Base-by-base conservation (phyloP, 1,140 invertebrate species). In the Chironomus striatipennis region DNA sequence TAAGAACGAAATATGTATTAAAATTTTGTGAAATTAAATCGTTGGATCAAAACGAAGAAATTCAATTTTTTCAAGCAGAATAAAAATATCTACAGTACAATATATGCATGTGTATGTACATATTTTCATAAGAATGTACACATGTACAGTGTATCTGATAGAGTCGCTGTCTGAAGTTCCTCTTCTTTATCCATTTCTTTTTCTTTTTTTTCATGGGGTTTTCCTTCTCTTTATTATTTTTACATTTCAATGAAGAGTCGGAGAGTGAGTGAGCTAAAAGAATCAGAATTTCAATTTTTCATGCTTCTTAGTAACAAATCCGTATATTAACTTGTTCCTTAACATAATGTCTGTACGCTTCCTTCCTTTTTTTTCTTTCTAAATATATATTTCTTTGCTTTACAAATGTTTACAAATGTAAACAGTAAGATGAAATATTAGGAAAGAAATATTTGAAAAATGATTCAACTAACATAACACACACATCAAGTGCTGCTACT, bases 271-370 rank as follows among this genome's bases (percentile, higher is more conserved):
- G 24, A 57, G 47, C 47, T 57, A 70, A 57, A 70, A 12, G 20
- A 70, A 70, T 70, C 65, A 70, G 65, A 70, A 70, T 70, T 70
- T 70, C 65, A 70, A 70, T 70, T 70, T 70, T 70, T 57, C 18
- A 70, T 20, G 65, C 65, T 70, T 70, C 65, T 70, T 70, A 70
- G 65, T 17, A 18, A 20, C 65, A 21, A 70, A 70, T 70, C 20
- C 65, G 5, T 70, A 20, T 70, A 70, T 70, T 70, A 70, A 70
- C 65, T 70, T 70, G 65, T 70, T 70, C 65, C 17, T 21, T 17
- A 70, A 70, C 17, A 21, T 70, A 18, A 70, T 21, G 65, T 70
- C 20, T 70, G 20, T 21, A 20, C 7, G 65, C 17, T 70, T 8
- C 7, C 65, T 20, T 70, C 20, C 10, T 34, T 18, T 18, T 18